These are phyloP conservation scores for Gyps fulvus DNA, from an alignment of 2,113 vertebrate species.

Conservation along the genomic window DNA sequence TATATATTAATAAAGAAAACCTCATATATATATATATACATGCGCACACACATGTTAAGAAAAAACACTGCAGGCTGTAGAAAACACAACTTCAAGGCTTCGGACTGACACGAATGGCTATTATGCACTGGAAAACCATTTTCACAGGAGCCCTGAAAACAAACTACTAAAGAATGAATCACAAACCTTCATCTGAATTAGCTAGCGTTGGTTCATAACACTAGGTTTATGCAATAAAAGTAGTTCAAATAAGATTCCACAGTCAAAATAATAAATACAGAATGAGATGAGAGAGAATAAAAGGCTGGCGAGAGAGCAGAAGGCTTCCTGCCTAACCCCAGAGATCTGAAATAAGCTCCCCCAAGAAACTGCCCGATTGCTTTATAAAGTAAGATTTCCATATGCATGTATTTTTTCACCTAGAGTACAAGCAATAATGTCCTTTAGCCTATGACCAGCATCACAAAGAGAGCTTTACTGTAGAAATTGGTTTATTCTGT, in stretches of 20 bases:
- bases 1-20: slow-evolving; percentile 17
- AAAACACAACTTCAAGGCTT: background rate
- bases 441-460: background rate
- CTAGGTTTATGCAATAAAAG: background rate
- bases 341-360: background rate
- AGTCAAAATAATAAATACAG: slow-evolving; percentile 12
- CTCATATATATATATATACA: background rate
- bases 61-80: background rate
- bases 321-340: background rate
- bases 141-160: background rate
- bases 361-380: background rate
- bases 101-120: background rate
- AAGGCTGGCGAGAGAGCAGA: background rate
- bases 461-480: background rate
- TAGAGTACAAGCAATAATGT: background rate
- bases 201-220: background rate
- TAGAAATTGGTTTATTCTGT: background rate
- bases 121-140: background rate
- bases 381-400: background rate
- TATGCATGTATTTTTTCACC: background rate
- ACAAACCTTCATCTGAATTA: slow-evolving; percentile 2
- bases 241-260: background rate
- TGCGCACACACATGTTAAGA: background rate
- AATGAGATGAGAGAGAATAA: background rate
- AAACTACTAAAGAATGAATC: background rate